A percentile compares a stretch with the other conserved stretches of the same genome.
Evolutionary conservation across 2,113 vertebrate genomes (phyloP).

Genomic region (Hippotragus niger): DNA sequence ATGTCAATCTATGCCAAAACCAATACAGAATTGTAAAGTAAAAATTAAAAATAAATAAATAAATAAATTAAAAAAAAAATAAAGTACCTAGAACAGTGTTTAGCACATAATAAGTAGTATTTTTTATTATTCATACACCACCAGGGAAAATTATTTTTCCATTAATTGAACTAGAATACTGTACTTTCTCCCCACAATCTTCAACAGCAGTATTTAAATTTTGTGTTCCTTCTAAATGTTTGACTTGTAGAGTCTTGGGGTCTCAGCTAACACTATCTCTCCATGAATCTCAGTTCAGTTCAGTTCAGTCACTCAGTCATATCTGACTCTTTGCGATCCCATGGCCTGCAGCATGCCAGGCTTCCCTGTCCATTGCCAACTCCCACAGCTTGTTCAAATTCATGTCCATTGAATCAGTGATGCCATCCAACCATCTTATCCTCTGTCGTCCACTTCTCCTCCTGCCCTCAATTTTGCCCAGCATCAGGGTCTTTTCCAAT

Average conservation of each 20-base stretch:
- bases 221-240: not conserved
- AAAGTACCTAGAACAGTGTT: not conserved
- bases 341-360: not conserved
- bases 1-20: too few species aligned
- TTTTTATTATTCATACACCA: not conserved
- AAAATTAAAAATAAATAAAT: too few species aligned
- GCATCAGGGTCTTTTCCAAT: not conserved
- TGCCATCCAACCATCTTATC: not conserved
- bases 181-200: not conserved
- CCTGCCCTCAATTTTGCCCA: not conserved
- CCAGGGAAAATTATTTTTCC: not conserved
- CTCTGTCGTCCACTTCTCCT: not conserved
- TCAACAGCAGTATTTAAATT: constrained; percentile 3
- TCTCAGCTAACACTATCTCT: not conserved
- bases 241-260: not conserved
- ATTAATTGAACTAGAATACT: not conserved
- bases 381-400: not conserved
- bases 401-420: not conserved
- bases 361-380: not conserved
- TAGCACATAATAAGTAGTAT: not conserved
- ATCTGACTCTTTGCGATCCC: not conserved
- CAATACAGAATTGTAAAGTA: too few species aligned
- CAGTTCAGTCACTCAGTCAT: not conserved
- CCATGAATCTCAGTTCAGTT: not conserved
- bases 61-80: too few species aligned